phyloP scores from a whole-genome alignment of 2,113 vertebrate species.

The Neogobius melanostomus region DNA sequence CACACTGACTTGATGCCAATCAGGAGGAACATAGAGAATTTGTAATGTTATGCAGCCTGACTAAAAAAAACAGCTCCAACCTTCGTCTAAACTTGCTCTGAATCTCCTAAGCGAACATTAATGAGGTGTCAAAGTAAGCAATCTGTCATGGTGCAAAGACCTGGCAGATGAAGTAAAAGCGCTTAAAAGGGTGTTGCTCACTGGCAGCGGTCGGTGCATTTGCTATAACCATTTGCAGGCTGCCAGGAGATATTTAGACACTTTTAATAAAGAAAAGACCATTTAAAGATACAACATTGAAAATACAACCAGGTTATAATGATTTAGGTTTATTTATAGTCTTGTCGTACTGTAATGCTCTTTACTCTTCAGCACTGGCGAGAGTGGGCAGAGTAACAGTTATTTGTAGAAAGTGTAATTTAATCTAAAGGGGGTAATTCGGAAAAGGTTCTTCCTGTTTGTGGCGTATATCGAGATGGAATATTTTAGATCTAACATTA shows the following conservation, averaged over 20 bases:
- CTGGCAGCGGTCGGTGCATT: slow-evolving; percentile 32
- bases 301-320: slow-evolving; percentile 14
- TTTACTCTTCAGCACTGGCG: too few species aligned
- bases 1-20: slow-evolving; percentile 6
- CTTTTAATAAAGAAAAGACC: slow-evolving; percentile 31
- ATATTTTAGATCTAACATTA: too few species aligned
- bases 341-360: neutral
- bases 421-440: too few species aligned
- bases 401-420: too few species aligned
- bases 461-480: too few species aligned
- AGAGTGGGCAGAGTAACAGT: too few species aligned
- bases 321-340: slow-evolving; percentile 7
- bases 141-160: slow-evolving; percentile 48
- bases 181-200: slow-evolving; percentile 24
- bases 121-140: slow-evolving; percentile 60
- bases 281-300: slow-evolving; percentile 31
- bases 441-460: too few species aligned
- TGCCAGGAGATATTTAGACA: slow-evolving; percentile 36
- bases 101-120: slow-evolving; percentile 33
- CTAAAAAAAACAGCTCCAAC: slow-evolving; percentile 28
- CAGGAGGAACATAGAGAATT: slow-evolving; percentile 2
- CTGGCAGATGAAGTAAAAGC: slow-evolving; percentile 37
- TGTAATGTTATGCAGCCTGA: slow-evolving; percentile 24
- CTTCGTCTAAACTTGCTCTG: slow-evolving; percentile 32
- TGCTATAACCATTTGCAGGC: slow-evolving; percentile 19